phyloP scores from a whole-genome alignment of 2,888 invertebrate genomes.

The Nomada ruficornis region DNA sequence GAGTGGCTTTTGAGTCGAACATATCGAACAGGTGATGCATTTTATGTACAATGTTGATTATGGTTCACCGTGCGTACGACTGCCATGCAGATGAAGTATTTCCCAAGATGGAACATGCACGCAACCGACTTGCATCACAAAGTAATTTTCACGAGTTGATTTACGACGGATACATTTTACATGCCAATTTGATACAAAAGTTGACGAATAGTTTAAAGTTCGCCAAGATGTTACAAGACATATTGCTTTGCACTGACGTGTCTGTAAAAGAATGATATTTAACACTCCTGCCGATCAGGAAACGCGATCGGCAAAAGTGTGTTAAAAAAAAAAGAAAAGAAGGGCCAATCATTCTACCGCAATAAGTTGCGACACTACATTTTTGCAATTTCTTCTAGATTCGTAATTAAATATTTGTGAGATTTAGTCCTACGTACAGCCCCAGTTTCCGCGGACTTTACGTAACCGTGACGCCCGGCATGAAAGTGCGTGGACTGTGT shows the following conservation, averaged over 20 bases:
- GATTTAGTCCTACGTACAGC: not conserved
- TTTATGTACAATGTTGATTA: conserved; percentile 74
- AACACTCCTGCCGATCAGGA: not conserved
- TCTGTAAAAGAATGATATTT: not conserved
- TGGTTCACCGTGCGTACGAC: conserved; percentile 25
- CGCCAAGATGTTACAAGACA: not conserved
- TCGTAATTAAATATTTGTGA: not conserved
- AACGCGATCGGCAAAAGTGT: not conserved
- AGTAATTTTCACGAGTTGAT: not conserved
- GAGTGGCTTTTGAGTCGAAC: conserved; percentile 46
- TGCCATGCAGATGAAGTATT: conserved; percentile 18
- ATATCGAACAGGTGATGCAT: conserved; percentile 45
- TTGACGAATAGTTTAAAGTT: not conserved
- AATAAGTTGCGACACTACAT: not conserved
- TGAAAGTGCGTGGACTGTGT: conserved; percentile 24
- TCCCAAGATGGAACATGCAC: conserved; percentile 15
- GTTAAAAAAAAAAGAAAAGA: not conserved
- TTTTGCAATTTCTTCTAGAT: not conserved
- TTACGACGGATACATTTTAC: not conserved
- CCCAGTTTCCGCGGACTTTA: conserved; percentile 27
- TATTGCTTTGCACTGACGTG: not conserved
- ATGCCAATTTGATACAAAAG: not conserved
- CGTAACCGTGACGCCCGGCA: conserved; percentile 41
- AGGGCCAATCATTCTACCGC: too few relatives aligned
- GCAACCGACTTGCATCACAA: not conserved